These are phyloP conservation scores for Apantesis nais DNA, from an alignment of 2,888 invertebrate species.

Conservation along the genomic window DNA sequence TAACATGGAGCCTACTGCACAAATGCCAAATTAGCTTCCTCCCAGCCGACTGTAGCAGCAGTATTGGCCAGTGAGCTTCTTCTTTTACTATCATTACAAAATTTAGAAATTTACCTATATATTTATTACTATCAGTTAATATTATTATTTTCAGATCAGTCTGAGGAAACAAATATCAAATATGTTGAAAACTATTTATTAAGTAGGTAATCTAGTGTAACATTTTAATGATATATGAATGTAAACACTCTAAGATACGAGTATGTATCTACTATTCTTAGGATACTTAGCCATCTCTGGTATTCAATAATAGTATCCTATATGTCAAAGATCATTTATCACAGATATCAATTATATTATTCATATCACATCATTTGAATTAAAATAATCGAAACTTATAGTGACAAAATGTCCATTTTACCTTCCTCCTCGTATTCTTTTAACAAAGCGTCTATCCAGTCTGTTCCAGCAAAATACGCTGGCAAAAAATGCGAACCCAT, in stretches of 20 bases:
- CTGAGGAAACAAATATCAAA: background rate
- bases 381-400: background rate
- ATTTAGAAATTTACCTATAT: background rate
- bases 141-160: no score
- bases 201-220: background rate
- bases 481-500: constrained; percentile 25
- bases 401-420: constrained; percentile 20
- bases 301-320: background rate
- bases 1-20: constrained; percentile 47
- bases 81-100: constrained; percentile 22
- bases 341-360: background rate
- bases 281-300: background rate
- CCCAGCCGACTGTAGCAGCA: constrained; percentile 41
- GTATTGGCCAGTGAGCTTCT: constrained; percentile 36
- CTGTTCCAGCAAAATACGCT: constrained; percentile 23
- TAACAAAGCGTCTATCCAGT: constrained; percentile 48
- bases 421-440: constrained; percentile 55
- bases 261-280: background rate
- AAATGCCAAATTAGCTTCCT: constrained; percentile 57
- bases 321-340: background rate
- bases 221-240: background rate
- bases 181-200: background rate
- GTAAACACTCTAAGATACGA: no score
- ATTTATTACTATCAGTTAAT: no score
- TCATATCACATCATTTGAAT: background rate